A percentile compares a stretch with the other conserved stretches of the same genome.
Conservation (phyloP, 2,888 invertebrate genomes). For the Sesamia inferens region DNA sequence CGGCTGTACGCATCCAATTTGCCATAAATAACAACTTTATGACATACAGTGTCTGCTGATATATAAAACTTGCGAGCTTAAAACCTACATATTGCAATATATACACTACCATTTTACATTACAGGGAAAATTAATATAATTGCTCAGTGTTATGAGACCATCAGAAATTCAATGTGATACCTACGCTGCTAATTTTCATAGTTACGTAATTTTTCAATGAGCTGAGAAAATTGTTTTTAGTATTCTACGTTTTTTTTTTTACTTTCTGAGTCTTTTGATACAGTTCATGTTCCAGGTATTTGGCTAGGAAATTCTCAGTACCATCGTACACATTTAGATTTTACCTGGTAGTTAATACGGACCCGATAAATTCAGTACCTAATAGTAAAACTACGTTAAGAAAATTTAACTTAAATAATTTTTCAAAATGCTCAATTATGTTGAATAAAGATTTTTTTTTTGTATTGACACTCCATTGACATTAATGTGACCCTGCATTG, state of each 20-base stretch:
- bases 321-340: not conserved
- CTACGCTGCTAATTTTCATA: not conserved
- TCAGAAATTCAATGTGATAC: slow-evolving; percentile 12
- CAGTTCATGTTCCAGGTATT: not conserved
- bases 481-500: not conserved
- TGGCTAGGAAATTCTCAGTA: not conserved
- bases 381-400: not conserved
- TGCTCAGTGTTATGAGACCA: slow-evolving; percentile 7
- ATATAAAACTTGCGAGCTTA: not conserved
- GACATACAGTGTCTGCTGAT: not conserved
- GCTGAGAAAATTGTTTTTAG: not conserved
- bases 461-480: too few species aligned
- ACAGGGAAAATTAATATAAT: slow-evolving; percentile 21
- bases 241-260: too few species aligned
- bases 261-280: not conserved
- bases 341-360: not conserved
- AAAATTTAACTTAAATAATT: not conserved
- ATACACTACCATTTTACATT: not conserved
- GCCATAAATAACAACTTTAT: not conserved
- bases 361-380: not conserved
- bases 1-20: too few species aligned
- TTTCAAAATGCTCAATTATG: not conserved
- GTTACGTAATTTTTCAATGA: not conserved
- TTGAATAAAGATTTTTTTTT: not conserved
- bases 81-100: not conserved